Evolutionary conservation across 2,888 invertebrate species (phyloP).

Genomic region (Cheilosia grossa): DNA sequence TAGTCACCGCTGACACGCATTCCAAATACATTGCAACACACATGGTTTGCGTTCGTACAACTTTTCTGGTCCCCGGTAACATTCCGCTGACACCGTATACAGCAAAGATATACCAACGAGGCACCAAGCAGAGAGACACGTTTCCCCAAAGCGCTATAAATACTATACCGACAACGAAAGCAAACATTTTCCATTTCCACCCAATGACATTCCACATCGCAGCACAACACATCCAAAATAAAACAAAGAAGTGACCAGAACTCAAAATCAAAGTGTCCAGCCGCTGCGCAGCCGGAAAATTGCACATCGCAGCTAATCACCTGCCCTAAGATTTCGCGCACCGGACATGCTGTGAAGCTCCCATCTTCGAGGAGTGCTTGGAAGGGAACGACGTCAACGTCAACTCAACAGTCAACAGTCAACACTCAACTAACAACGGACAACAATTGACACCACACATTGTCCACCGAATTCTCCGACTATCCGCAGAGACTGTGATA

Average conservation of each 20-base stretch:
- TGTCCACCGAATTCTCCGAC: constrained; percentile 61
- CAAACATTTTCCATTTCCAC: constrained; percentile 71
- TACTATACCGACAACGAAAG: constrained; percentile 39
- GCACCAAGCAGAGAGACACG: constrained; percentile 53
- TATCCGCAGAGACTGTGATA: constrained; percentile 32
- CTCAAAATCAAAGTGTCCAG: constrained; percentile 71
- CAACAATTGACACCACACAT: constrained; percentile 72
- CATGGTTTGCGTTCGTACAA: constrained; percentile 72
- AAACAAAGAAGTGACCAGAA: constrained; percentile 42
- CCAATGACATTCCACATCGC: constrained; percentile 49
- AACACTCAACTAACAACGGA: constrained; percentile 56
- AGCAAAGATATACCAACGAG: constrained; percentile 38
- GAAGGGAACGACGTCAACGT: constrained; percentile 55
- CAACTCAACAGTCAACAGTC: constrained; percentile 37
- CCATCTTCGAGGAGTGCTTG: constrained; percentile 28
- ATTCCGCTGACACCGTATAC: constrained; percentile 70
- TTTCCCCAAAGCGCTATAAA: constrained; percentile 45
- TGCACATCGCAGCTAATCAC: constrained; percentile 71
- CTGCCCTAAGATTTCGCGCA: constrained; percentile 58
- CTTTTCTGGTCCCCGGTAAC: constrained; percentile 51
- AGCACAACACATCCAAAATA: constrained; percentile 29
- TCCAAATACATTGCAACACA: constrained; percentile 72
- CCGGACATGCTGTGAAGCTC: constrained; percentile 36
- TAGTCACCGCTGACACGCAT: constrained; percentile 71
- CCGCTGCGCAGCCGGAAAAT: constrained; percentile 70